Base-by-base conservation (phyloP, 2,888 invertebrate species). In the Glyphotaelius pellucidus region DNA sequence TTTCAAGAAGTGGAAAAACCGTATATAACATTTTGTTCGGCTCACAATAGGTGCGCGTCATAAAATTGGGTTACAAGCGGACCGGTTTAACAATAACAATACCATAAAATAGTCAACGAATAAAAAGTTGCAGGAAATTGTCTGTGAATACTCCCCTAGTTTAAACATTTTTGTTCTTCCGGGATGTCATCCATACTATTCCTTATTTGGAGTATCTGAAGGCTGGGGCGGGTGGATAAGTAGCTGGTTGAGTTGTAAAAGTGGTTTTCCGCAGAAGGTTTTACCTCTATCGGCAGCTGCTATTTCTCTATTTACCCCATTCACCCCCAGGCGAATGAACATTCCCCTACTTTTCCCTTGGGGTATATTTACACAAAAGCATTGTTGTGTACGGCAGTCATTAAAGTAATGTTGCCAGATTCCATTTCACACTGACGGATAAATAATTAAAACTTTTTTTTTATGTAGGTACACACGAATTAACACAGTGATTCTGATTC, bases 181-280 rank as follows among this genome's bases (percentile, higher is more conserved):
- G 9, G 25, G 35, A 19, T 83, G 35, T 15, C 35, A 35, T 83
- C 35, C 31, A 9, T 32, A 32, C 30, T 32, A 3, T 35, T 83
- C 2, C 15, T 4, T 19, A 11, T 83, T 12, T 19, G 25, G 19
- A 15, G 25, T 35, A 67, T 25, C 67, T 67, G 25, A 25, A 67
- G 67, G n/a, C 67, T 52, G 14, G 19, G 19, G 3, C 15, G 19
- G 52, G 19, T 52, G 52, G 52, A 83, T 32, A 83, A 83, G 83
- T 35, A 9, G 35, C 2, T 83, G 83, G 83, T 32, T 83, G 32
- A 32, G 35, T 83, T 38, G 32, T 47, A 42, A 42, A 86, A 86
- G 86, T 86, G 86, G 86, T 86, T 86, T 86, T 86, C 86, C 86
- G 30, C n/a, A 86, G 42, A 86, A 67, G 67, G 67, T 67, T 67